phyloP scores from a whole-genome alignment of 2,113 vertebrate species.

The Hylia prasina region DNA sequence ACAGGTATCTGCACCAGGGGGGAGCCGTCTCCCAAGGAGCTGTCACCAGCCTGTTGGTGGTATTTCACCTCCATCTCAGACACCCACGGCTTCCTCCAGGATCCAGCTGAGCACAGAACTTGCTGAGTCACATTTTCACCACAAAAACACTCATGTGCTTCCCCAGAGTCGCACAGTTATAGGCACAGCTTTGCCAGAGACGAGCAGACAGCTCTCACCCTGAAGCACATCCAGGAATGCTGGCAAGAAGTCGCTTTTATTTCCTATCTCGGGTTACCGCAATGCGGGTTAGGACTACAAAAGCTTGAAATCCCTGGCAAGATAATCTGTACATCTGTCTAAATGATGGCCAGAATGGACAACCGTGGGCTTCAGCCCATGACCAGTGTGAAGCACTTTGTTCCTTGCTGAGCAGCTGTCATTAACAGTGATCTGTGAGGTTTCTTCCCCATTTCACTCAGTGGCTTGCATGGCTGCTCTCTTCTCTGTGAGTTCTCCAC shows the following conservation, averaged over 20 bases:
- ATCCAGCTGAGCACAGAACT: slow-evolving; percentile 14
- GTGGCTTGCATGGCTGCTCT: background rate
- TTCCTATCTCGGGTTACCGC: slow-evolving; percentile 38
- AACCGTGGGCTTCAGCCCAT: background rate
- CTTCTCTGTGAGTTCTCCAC: background rate
- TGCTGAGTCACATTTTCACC: slow-evolving; percentile 52
- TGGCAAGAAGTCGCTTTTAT: background rate
- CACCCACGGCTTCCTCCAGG: background rate
- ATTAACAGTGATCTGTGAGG: slow-evolving; percentile 43
- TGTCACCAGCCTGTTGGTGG: background rate
- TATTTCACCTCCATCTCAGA: background rate
- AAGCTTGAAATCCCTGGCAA: slow-evolving; percentile 32
- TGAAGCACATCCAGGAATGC: slow-evolving; percentile 36
- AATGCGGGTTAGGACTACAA: background rate
- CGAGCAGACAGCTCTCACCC: slow-evolving; percentile 29
- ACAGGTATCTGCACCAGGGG: background rate
- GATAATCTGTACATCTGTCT: background rate
- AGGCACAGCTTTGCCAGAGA: slow-evolving; percentile 22
- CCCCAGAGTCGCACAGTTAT: background rate
- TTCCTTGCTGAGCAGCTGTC: slow-evolving; percentile 56
- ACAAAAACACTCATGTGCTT: background rate
- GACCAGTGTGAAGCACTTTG: slow-evolving; percentile 32
- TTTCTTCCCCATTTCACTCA: background rate
- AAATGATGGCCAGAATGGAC: slow-evolving; percentile 13
- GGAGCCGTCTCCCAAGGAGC: background rate